Evolutionary conservation across 2,113 vertebrate species (phyloP).

Genomic region (Sceloporus undulatus): DNA sequence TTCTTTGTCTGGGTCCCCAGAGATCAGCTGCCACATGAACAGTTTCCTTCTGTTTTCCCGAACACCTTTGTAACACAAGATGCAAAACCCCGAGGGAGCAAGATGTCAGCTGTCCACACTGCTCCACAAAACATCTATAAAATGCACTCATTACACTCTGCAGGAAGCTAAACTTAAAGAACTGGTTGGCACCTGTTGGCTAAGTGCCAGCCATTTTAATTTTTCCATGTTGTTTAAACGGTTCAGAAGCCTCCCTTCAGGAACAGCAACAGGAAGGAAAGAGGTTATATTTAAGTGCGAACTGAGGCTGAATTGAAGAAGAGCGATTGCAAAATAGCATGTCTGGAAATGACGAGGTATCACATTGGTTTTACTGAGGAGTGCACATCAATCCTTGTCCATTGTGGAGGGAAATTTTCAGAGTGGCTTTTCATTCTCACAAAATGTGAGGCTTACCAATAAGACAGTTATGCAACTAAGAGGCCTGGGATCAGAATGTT

Average conservation of each 20-base stretch:
- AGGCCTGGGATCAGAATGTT: neutral
- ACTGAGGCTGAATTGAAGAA: neutral
- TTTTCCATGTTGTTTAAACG: slow-evolving; percentile 36
- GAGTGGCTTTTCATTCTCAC: neutral
- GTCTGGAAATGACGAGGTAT: neutral
- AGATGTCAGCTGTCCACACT: slow-evolving; percentile 25
- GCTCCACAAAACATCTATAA: neutral
- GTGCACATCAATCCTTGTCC: too few relatives aligned
- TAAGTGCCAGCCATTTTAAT: slow-evolving; percentile 42
- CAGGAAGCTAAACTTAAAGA: slow-evolving; percentile 40
- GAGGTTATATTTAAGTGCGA: neutral
- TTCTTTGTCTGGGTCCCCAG: slow-evolving; percentile 29
- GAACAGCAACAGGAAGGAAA: slow-evolving; percentile 26
- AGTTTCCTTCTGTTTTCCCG: slow-evolving; percentile 35
- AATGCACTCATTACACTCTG: slow-evolving; percentile 39
- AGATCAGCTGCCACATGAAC: slow-evolving; percentile 10
- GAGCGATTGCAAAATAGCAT: neutral
- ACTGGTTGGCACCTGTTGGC: slow-evolving; percentile 8
- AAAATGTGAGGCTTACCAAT: too few relatives aligned
- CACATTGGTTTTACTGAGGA: neutral
- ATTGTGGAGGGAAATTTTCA: neutral
- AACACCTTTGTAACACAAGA: slow-evolving; percentile 29
- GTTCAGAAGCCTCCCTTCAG: slow-evolving; percentile 16
- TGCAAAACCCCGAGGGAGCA: neutral
- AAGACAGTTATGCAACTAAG: neutral